Conservation (phyloP, 1,140 invertebrate genomes). For the Elysia chlorotica region DNA sequence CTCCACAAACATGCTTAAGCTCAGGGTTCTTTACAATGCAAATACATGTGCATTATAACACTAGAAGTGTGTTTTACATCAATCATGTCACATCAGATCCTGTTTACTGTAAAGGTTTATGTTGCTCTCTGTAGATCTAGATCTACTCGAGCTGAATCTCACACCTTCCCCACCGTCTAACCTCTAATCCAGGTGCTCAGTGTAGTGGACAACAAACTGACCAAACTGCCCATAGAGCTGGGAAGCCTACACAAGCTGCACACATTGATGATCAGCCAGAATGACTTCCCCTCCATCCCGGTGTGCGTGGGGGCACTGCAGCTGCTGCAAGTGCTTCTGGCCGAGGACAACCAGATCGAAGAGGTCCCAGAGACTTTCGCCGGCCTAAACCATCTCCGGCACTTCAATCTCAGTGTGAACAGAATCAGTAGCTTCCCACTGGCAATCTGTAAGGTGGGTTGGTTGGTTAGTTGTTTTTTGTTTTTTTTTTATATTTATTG, state of each 20-base stretch:
- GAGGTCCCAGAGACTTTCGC: constrained; percentile 48
- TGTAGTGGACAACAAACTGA: constrained; percentile 12
- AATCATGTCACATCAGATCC: too few relatives aligned
- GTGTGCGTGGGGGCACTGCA: constrained; percentile 17
- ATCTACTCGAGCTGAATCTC: too few relatives aligned
- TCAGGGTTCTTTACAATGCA: too few relatives aligned
- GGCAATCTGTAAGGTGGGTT: constrained; percentile 42
- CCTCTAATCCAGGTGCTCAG: constrained; percentile 13
- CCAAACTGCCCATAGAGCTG: constrained; percentile 13
- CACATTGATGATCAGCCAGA: constrained; percentile 17
- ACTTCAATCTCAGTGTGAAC: constrained; percentile 53
- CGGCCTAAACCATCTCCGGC: constrained; percentile 41
- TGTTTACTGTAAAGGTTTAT: too few relatives aligned
- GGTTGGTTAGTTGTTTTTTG: too few relatives aligned
- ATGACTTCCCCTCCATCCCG: constrained; percentile 17
- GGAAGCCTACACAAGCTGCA: constrained; percentile 3
- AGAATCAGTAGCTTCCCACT: constrained; percentile 50
- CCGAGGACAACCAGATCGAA: constrained; percentile 16
- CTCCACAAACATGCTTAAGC: too few relatives aligned
- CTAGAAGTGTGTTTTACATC: too few relatives aligned
- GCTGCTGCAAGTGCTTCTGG: background rate
- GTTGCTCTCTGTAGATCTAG: too few relatives aligned
- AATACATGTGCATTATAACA: too few relatives aligned
- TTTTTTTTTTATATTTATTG: too few relatives aligned
- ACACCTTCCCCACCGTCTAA: too few relatives aligned